A percentile compares a stretch with the other conserved stretches of the same genome.
phyloP scores from a whole-genome alignment of 1,140 invertebrate genomes.

The Bombus terrestris region DNA sequence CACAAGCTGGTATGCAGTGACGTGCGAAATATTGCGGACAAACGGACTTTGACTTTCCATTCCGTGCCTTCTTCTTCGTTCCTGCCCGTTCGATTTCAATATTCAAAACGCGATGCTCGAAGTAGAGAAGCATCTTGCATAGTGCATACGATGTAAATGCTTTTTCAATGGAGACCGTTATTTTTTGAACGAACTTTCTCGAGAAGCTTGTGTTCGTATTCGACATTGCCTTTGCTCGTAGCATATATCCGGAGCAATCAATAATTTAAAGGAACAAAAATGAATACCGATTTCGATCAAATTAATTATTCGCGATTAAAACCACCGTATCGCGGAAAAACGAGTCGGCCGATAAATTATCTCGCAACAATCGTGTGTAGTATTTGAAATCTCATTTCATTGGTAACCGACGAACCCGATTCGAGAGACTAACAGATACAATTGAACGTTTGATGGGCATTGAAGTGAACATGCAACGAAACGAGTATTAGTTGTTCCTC shows the following conservation, averaged over 20 bases:
- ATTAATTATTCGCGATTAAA: not conserved
- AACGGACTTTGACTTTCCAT: slow-evolving; percentile 14
- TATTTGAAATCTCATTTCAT: not conserved
- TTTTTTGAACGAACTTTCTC: no score
- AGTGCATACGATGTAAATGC: not conserved
- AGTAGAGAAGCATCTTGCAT: not conserved
- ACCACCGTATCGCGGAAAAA: not conserved
- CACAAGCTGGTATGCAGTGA: not conserved
- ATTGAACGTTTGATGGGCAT: slow-evolving; percentile 43
- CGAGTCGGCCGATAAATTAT: not conserved
- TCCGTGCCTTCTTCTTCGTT: not conserved
- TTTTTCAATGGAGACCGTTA: not conserved
- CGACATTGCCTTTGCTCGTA: not conserved
- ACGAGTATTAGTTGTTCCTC: slow-evolving; percentile 58
- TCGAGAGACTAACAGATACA: slow-evolving; percentile 40
- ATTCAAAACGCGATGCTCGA: not conserved
- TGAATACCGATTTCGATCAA: no score
- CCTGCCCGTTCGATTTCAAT: not conserved
- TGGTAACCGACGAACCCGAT: not conserved
- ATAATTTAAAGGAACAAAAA: not conserved
- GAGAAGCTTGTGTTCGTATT: not conserved
- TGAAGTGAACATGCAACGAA: slow-evolving; percentile 40
- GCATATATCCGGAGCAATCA: not conserved
- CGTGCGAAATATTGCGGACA: slow-evolving; percentile 8
- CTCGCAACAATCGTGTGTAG: not conserved